These are phyloP conservation scores for Drosophila elegans DNA, from an alignment of 1,140 invertebrate genomes.

Conservation along the genomic window DNA sequence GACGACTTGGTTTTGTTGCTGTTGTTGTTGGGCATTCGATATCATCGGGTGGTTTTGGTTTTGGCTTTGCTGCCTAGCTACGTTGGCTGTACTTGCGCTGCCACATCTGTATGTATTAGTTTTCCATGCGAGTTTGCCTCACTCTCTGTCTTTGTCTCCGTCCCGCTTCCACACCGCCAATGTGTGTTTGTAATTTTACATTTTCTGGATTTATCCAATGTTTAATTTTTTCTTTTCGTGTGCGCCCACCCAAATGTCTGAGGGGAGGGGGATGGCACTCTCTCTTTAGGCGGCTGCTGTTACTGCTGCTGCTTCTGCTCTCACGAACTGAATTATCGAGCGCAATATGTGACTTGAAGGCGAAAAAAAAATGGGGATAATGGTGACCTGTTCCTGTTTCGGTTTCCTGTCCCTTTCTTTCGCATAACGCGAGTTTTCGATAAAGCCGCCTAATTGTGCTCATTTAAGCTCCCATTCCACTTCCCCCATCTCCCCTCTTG, in stretches of 20 bases:
- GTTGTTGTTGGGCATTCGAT: slow-evolving; percentile 59
- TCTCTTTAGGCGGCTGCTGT: slow-evolving; percentile 25
- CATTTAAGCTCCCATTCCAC: slow-evolving; percentile 68
- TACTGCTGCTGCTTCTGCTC: slow-evolving; percentile 52
- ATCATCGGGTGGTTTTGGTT: slow-evolving; percentile 75
- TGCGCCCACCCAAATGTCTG: slow-evolving; percentile 72
- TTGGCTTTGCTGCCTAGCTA: slow-evolving; percentile 45
- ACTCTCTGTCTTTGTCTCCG: slow-evolving; percentile 19
- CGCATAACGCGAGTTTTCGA: slow-evolving; percentile 59
- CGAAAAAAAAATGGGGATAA: slow-evolving; percentile 28
- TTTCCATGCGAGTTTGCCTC: slow-evolving; percentile 62
- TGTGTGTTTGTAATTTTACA: slow-evolving; percentile 77
- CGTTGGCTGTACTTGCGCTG: slow-evolving; percentile 37
- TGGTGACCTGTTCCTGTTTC: slow-evolving; percentile 74
- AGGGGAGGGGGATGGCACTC: slow-evolving; percentile 16
- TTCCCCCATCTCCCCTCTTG: slow-evolving; percentile 18
- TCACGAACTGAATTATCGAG: slow-evolving; percentile 75
- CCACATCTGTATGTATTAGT: slow-evolving; percentile 68
- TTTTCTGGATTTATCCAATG: slow-evolving; percentile 83
- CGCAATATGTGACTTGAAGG: slow-evolving; percentile 67
- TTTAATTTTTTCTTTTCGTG: slow-evolving; percentile 71
- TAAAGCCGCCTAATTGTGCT: slow-evolving; percentile 82
- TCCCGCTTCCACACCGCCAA: slow-evolving; percentile 20
- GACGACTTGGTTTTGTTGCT: slow-evolving; percentile 48
- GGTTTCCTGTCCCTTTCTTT: slow-evolving; percentile 46